Evolutionary conservation across 2,888 invertebrate genomes (phyloP), one percentile per base, ranked within the genome.

Genomic region (Zele albiditarsus): DNA sequence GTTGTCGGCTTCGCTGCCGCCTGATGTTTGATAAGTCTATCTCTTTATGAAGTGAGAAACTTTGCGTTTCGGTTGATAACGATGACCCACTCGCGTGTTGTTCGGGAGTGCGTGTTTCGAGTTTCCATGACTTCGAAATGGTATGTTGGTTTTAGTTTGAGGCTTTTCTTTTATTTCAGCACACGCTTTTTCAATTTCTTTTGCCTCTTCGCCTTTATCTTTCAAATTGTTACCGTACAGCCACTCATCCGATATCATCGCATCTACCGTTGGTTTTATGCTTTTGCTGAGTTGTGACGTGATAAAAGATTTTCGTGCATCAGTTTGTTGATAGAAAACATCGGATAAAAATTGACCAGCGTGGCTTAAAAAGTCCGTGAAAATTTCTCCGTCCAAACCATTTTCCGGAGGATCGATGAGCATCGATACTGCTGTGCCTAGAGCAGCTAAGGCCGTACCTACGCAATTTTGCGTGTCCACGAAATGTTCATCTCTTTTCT

Each of bases 191-290:
- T 78, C 79, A 5, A 80, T 60, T 10, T 77, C 46, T 58, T 79
- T 74, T 0, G 57, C 67, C 1, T 79, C 79, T 60, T 79, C 80
- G 0, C 80, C 23, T 28, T 76, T 62, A 1, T 80, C 78, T 6
- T 66, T 74, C 0, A 81, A 42, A 8, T 80, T 74, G 1, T 71
- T 20, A 2, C 76, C 76, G 27, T 79, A 81, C 0, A 78, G 58
- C 74, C 75, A 78, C 58, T 75, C 67, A 38, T 66, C 38, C 3
- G 73, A 74, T 12, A 73, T 38, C 23, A 63, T 76, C 31, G 70
- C 25, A 10, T 79, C 71, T 0, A 78, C 42, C 0, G 68, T 31
- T 31, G 77, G 71, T 31, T 75, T 77, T 10, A 77, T 67, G 0
- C 16, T 62, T 38, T 77, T 77, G 31, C 77, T 70, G 20, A 78